Base-by-base conservation (phyloP, 1,140 invertebrate genomes). In the Heterodera schachtii region DNA sequence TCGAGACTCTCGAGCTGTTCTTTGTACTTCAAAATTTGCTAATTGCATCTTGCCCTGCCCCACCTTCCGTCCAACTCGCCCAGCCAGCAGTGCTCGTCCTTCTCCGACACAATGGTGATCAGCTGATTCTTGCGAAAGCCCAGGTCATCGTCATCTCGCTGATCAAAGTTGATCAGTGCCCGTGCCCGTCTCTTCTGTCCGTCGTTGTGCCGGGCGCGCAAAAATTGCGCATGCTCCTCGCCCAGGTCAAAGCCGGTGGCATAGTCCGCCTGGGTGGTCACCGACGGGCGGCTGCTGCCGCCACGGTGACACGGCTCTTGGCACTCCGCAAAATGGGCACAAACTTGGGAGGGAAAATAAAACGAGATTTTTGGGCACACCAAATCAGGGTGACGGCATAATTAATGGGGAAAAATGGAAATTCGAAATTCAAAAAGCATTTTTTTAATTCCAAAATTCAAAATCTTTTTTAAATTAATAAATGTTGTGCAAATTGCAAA, bases 31-130 rank as follows among this genome's bases (percentile, higher is more conserved):
- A n/a, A n/a, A n/a, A n/a, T n/a, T n/a, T n/a, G n/a, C n/a, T n/a
- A n/a, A n/a, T n/a, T n/a, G n/a, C n/a, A n/a, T n/a, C n/a, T n/a
- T n/a, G n/a, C n/a, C n/a, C n/a, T n/a, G 8, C 3, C n/a, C 44
- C 47, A 78, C 76, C 98, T 90, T 3, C 97, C 97, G 93, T 99
- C 98, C 3, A 99, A 90, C 91, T 99, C 98, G 73, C 98, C 98
- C 82, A 98, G 94, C 98, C 98, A 99, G 90, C 98, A 99, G 90
- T 99, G 97, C 90, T 99, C 98, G 92, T 99, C 98, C 90, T 96
- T 96, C 89, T 96, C 95, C 88, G 95, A 97, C 46, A 99, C 94
- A 57, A 99, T 95, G 13, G 83, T 87, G 43, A 89, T 88, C 43
- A 89, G 74, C 60, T 90, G 84, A 73, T 90, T 89, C 73, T 87